Evolutionary conservation across 1,140 invertebrate genomes (phyloP), one percentile per base, ranked within the genome.

Genomic region (Hyposmocoma kahamanoa): DNA sequence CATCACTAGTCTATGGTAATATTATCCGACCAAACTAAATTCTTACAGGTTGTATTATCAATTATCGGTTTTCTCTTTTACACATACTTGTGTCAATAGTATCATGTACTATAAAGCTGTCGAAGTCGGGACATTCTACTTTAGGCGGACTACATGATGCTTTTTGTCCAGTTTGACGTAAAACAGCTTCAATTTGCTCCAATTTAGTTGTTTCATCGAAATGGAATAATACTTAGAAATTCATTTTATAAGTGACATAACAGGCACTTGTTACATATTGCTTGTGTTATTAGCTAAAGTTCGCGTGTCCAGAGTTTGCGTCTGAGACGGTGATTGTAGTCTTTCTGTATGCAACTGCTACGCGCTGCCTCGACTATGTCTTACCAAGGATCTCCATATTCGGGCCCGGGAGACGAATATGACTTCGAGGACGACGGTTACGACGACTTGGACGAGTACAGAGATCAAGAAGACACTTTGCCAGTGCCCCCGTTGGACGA

Each of bases 341-440:
- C 68, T 75, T 79, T 80, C 80, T 84, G 80, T 82, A 84, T 84
- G 80, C 78, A 82, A 84, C 80, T 84, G 67, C 68, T 84, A 84
- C 76, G 81, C 75, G 77, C 79, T 66, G 67, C 72, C 64, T 84
- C 78, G 59, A 79, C 75, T 67, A 86, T 86, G 84, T 86, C 84
- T 77, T 86, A 81, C 77, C 81, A 84, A 75, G 84, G 84, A 72
- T 86, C 84, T 72, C 82, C 74, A 67, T 86, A 86, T 76, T 86
- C 80, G 67, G 80, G 80, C 53, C 80, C 72, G 52, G 77, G 76
- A 42, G 81, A 84, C 61, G 84, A 87, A 43, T 84, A 84, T 57
- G 84, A 87, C 62, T 81, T 84, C 53, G 84, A 86, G 47, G 84
- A 87, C 61, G 84, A 87, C 46, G 82, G 81, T 55, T 85, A 84